Evolutionary conservation across 2,113 vertebrate genomes (phyloP), one percentile per base, ranked within the genome.

Genomic region (Nyctereutes procyonoides): DNA sequence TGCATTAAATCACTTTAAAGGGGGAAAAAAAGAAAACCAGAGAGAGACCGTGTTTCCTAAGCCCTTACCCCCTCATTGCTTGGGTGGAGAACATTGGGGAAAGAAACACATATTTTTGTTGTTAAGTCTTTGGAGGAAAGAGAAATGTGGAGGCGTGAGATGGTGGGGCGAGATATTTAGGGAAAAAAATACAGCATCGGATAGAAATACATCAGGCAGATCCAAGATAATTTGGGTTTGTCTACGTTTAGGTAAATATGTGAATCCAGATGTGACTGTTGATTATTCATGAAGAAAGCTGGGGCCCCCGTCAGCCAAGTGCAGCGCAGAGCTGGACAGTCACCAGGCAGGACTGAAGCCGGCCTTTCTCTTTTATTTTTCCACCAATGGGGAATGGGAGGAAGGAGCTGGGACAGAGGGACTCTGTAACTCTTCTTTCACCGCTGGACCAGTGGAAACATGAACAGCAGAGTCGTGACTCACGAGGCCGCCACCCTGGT

Each of bases 201-300:
- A 6, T 0, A 94, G 96, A 90, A 97, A 98, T 71, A 88, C 65
- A 93, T 83, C 38, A 62, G 82, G 73, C 28, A 19, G 80, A 97
- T 77, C 90, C 97, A 60, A 95, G 97, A 89, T 79, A 62, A 22
- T 95, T 93, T 92, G 90, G 1, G 96, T 97, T 88, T 80, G 95
- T 97, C 90, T 95, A 11, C 73, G 92, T 90, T 86, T 58, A 97
- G 80, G 19, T 17, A 30, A 97, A 86, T 67, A 84, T 60, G 88
- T 91, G 84, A 95, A 90, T 97, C 62, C 89, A 96, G 95, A 96
- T 90, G 67, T 95, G 60, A 62, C 79, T 53, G 30, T 4, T 93
- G 90, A 96, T 90, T 92, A 73, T 97, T 97, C 96, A 56, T 3
- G 30, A 97, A 55, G 62, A 90, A 96, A 97, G 96, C 76, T 24